Base-by-base conservation (phyloP, 2,797 vertebrate species). In the Coendou prehensilis region DNA sequence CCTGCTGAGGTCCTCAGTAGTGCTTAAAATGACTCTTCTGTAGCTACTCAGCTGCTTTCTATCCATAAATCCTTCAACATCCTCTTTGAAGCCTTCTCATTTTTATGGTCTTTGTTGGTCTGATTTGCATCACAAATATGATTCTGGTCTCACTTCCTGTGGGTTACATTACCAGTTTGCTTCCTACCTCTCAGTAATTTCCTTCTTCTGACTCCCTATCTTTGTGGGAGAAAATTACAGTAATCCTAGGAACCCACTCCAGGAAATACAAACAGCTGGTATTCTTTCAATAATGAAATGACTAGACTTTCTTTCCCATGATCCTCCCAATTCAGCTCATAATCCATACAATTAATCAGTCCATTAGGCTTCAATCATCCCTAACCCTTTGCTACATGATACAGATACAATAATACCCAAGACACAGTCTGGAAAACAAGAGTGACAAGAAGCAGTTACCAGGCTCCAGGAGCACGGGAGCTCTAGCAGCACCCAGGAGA, bases 201-300 rank as follows among this genome's bases (percentile, higher is more conserved):
- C 33, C 78, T 37, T 89, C 82, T 90, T 45, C 64, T 54, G 54
- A 67, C 20, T 52, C 47, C 30, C 33, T 54, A 33, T 79, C 82
- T 87, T 78, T 73, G 50, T 5, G 52, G 54, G 20, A 78, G 10
- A 64, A 86, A 71, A 91, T 82, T 54, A 45, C 54, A 52, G 37
- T 7, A 61, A 50, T 87, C 50, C 80, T 75, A 83, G 41, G 47
- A 86, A 82, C 8, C 18, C 69, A 56, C 22, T 86, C 33, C 54
- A 93, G 50, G 23, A 93, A 63, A 94, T 5, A 50, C 52, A 64
- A 93, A 80, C 67, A 81, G 28, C 85, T 69, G 47, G 26, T 67
- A 82, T 87, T 83, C 86, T 78, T 93, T 95, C 41, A 67, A 59
- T 41, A 89, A 67, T 45, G 26, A 82, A 89, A 73, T 71, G 37